Conservation (phyloP, 2,113 vertebrate species). For the Hyaena hyaena region DNA sequence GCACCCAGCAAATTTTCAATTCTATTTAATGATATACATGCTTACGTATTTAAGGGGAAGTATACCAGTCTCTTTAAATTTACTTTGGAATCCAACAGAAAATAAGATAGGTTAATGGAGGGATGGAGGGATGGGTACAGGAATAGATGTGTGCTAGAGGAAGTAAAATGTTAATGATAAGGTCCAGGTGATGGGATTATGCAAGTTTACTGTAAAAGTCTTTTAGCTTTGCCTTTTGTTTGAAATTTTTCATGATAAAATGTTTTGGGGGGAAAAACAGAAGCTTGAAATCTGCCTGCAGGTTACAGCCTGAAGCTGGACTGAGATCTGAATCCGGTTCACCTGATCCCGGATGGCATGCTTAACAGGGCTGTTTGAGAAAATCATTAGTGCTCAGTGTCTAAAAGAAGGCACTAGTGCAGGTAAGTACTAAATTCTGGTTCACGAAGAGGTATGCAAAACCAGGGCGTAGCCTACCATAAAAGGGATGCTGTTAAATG, state of each 20-base stretch:
- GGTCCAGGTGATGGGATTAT: not conserved
- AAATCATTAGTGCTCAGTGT: not conserved
- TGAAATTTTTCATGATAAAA: slow-evolving; percentile 4
- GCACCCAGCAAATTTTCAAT: not conserved
- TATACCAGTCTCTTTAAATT: not conserved
- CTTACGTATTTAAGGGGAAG: not conserved
- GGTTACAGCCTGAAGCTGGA: not conserved
- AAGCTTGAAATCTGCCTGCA: slow-evolving; percentile 1
- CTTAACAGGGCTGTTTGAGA: not conserved
- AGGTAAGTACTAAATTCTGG: not conserved
- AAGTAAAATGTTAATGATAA: not conserved
- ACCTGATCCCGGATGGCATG: not conserved
- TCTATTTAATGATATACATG: not conserved
- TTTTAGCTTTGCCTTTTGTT: not conserved
- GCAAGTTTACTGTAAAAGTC: not conserved
- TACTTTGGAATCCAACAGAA: not conserved
- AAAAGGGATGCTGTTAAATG: not conserved
- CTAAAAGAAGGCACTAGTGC: not conserved
- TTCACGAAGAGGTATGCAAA: not conserved
- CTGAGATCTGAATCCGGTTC: not conserved
- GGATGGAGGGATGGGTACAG: not conserved
- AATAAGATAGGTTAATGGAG: not conserved
- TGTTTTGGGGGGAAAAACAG: not conserved
- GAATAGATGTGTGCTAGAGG: not conserved
- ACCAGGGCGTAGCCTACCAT: not conserved